Base-by-base conservation (phyloP, 2,888 invertebrate species). In the Cybosia mesomella region DNA sequence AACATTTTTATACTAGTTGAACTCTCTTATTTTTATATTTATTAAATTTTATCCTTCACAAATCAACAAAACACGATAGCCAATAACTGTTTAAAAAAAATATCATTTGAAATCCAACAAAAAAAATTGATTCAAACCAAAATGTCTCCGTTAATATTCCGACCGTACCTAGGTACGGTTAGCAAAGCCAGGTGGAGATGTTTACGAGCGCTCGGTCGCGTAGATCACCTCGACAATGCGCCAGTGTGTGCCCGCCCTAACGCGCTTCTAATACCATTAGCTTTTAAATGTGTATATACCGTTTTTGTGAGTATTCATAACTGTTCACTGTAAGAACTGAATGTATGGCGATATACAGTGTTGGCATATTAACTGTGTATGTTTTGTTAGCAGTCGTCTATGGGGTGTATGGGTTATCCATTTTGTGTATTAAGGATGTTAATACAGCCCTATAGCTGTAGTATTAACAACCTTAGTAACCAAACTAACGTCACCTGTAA, bases 141-240 rank as follows among this genome's bases (percentile, higher is more conserved):
- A 65, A 43, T 61, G 22, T 55, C 43, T 43, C 18, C 32, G 58
- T 58, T 69, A 54, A 54, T 28, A 32, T 55, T 58, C 59, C 36
- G 3, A 63, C 85, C 53, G 64, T 87, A 79, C 81, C 70, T 68
- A 74, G 68, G 77, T 84, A 80, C 66, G 73, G 83, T 81, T 80
- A 77, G 85, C 81, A 82, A 83, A 85, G 83, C 83, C 79, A 80
- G 81, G 81, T 83, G 74, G 83, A 76, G 77, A 83, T 83, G 80
- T 87, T 87, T 86, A 87, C 83, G 84, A 77, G 77, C 65, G 73
- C 76, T 83, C 80, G 87, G 87, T 85, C 85, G 85, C 87, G 82
- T 89, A 85, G 82, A 77, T 89, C 87, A 87, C 76, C 73, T 72
- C 80, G 71, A 83, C 80, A 83, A 82, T 84, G 83, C 77, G 72